Conservation (phyloP, 92 coral and sea anemone species). For the Zoanthus gigantus region DNA sequence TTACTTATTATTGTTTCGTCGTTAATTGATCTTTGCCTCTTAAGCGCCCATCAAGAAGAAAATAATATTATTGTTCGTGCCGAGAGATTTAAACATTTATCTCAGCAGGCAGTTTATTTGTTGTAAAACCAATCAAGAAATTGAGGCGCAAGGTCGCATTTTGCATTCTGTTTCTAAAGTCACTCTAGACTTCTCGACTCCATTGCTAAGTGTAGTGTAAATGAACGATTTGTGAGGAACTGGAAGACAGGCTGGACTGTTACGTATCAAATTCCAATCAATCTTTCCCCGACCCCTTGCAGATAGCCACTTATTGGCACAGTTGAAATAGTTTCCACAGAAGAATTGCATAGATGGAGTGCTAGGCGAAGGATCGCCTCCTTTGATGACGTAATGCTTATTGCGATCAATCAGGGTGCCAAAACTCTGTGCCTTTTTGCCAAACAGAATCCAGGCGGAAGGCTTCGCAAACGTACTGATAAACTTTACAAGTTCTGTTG, state of each 20-base stretch:
- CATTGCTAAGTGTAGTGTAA: background rate
- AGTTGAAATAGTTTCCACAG: constrained; percentile 39
- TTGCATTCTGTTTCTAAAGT: constrained; percentile 31
- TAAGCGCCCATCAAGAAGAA: no score
- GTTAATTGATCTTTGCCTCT: no score
- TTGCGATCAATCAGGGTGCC: constrained; percentile 2
- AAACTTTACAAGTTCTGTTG: constrained; percentile 23
- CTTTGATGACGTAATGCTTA: constrained; percentile 28
- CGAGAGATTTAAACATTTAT: no score
- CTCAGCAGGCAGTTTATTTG: no score
- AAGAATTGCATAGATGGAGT: constrained; percentile 14
- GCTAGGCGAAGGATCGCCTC: constrained; percentile 27
- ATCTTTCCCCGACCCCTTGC: background rate
- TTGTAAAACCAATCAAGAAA: no score
- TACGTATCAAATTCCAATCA: constrained; percentile 22
- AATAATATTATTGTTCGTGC: no score
- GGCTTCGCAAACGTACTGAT: constrained; percentile 23
- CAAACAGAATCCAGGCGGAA: constrained; percentile 37
- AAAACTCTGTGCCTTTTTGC: constrained; percentile 10
- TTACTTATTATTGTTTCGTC: no score
- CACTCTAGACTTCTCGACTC: constrained; percentile 6
- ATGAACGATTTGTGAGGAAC: background rate
- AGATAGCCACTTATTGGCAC: constrained; percentile 35
- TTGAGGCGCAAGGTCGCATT: background rate
- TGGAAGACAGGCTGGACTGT: constrained; percentile 4